Base-by-base conservation (phyloP, 1,140 invertebrate species). In the Formica selysi region DNA sequence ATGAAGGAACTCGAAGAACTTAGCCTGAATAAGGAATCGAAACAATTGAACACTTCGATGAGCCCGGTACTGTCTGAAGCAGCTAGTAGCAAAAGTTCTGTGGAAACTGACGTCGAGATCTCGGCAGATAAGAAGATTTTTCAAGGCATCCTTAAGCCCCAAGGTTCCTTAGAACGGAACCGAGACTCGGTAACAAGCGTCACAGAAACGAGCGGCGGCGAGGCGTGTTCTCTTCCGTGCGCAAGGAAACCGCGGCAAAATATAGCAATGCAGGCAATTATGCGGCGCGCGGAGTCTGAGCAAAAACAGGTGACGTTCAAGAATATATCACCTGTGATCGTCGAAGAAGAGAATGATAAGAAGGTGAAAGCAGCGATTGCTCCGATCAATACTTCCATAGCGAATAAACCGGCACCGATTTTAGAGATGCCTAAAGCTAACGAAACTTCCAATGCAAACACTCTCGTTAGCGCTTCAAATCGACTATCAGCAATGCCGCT, bases 251-350 rank as follows among this genome's bases (percentile, higher is more conserved):
- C 95, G 86, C 92, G 97, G 91, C 96, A 96, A 84, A 97, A 97
- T 93, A 96, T 97, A 74, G 97, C 97, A 0, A 96, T 98, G 95
- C 97, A 98, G 92, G 97, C 97, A 84, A 97, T 97, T 90, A 96
- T 97, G 95, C 91, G 93, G 22, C 92, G 93, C 8, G 93, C 93
- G 1, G 94, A 94, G 64, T 94, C 88, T 0, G 94, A 94, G 26
- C 94, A 94, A 16, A 94, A 94, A 73, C 94, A 94, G 88, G 93
- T 94, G 26, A 94, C 93, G 1, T 94, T 94, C n/a, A 93, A 93
- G 54, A 94, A 94, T 51, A 64, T 93, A 0, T 93, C 94, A 0
- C 94, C 94, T 0, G 88, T 92, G 8, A 89, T 90, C 16, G 79
- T 91, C 0, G 93, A 93, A 44, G 92, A 94, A 29, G 76, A 85